phyloP scores from a whole-genome alignment of 1,140 invertebrate genomes.

The Triops longicaudatus region DNA sequence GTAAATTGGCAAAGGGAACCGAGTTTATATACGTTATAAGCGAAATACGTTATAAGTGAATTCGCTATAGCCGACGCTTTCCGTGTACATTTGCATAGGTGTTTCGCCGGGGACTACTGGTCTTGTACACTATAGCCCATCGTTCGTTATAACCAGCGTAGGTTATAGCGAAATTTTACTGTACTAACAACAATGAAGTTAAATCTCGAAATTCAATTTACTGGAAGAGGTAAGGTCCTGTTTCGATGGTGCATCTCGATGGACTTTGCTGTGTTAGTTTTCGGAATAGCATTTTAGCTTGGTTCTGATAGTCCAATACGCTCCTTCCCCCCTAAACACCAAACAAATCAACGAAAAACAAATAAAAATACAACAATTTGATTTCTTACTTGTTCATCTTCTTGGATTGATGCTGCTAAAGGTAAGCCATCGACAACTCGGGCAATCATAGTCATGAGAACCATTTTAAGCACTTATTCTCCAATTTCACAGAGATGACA shows the following conservation, averaged over 20 bases:
- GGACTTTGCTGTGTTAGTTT: conserved; percentile 84
- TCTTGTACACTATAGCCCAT: too few relatives aligned
- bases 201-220: conserved; percentile 52
- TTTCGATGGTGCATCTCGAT: conserved; percentile 86
- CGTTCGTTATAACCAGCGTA: too few relatives aligned
- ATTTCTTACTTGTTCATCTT: conserved; percentile 83
- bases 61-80: too few relatives aligned
- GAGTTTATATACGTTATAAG: too few relatives aligned
- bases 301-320: conserved; percentile 95
- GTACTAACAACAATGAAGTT: neutral
- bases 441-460: conserved; percentile 94
- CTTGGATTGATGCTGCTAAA: conserved; percentile 92
- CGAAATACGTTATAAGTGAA: too few relatives aligned
- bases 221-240: conserved; percentile 95
- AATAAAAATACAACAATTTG: neutral
- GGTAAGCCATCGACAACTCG: conserved; percentile 88
- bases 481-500: neutral
- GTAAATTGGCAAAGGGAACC: too few relatives aligned
- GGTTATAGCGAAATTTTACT: too few relatives aligned
- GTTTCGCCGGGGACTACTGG: too few relatives aligned
- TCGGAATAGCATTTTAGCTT: conserved; percentile 98
- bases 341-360: conserved; percentile 30
- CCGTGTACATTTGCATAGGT: too few relatives aligned
- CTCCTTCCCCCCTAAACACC: conserved; percentile 72
- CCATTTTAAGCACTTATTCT: conserved; percentile 55